These are phyloP conservation scores for Rhinichthys klamathensis DNA, from an alignment of 2,113 vertebrate species.

Conservation along the genomic window DNA sequence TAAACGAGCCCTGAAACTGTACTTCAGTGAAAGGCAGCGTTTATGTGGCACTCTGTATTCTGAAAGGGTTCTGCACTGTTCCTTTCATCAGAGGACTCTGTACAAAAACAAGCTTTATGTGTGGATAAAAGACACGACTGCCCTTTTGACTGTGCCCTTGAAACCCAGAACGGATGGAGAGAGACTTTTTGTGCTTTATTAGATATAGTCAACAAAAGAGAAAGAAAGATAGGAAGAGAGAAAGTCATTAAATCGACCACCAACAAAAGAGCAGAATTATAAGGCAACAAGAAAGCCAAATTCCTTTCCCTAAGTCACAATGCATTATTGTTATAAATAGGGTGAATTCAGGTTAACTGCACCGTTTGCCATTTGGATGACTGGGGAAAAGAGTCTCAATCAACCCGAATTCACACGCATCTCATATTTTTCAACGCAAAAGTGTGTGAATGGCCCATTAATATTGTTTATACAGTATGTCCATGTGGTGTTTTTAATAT, in stretches of 20 bases:
- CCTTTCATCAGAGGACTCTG: constrained; percentile 47
- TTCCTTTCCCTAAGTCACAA: constrained; percentile 3
- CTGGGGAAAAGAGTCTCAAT: too few species aligned
- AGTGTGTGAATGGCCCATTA: too few species aligned
- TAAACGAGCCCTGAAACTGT: constrained; percentile 52
- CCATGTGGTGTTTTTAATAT: too few species aligned
- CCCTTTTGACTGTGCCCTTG: constrained; percentile 62
- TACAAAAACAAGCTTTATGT: constrained; percentile 59
- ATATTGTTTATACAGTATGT: too few species aligned
- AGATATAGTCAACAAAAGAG: constrained; percentile 64
- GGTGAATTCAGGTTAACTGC: too few species aligned
- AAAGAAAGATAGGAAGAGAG: constrained; percentile 26
- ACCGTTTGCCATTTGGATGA: too few species aligned
- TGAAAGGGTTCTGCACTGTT: constrained; percentile 46
- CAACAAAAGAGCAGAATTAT: constrained; percentile 25
- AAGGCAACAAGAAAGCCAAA: constrained; percentile 7
- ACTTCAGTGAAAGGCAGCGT: constrained; percentile 48
- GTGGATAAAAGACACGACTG: constrained; percentile 56
- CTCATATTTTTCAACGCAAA: too few species aligned
- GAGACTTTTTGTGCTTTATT: constrained; percentile 62
- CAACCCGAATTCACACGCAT: too few species aligned
- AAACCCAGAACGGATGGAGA: constrained; percentile 56
- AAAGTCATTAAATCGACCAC: constrained; percentile 13
- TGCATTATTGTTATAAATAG: background rate
- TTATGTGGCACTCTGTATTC: constrained; percentile 57